Conservation (phyloP, 2,888 invertebrate genomes). For the Polyommatus icarus region DNA sequence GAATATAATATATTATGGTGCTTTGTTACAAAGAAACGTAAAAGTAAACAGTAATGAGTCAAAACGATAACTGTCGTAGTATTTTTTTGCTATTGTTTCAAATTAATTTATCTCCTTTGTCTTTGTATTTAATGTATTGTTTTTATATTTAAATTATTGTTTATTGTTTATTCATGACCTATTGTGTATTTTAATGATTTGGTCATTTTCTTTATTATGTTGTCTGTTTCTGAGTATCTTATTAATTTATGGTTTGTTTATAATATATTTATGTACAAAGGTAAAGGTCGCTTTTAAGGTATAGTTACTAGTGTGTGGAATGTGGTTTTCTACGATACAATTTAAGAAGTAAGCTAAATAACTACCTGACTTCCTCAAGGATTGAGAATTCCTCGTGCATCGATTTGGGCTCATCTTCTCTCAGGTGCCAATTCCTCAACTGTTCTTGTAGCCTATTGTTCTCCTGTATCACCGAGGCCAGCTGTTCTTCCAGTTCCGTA, state of each 20-base stretch:
- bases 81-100: not conserved
- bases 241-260: not conserved
- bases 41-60: not conserved
- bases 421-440: slow-evolving; percentile 81
- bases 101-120: not conserved
- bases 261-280: too few relatives aligned
- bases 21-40: too few relatives aligned
- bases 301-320: too few relatives aligned
- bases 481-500: slow-evolving; percentile 88
- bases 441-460: slow-evolving; percentile 86
- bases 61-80: not conserved
- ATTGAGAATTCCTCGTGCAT: slow-evolving; percentile 91
- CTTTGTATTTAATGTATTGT: not conserved
- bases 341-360: not conserved
- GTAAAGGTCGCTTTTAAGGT: too few relatives aligned
- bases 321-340: not conserved
- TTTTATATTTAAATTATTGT: not conserved
- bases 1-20: too few relatives aligned
- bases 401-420: slow-evolving; percentile 88
- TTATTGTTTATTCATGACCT: not conserved
- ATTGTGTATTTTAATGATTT: not conserved
- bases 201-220: not conserved
- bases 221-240: not conserved
- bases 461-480: slow-evolving; percentile 85
- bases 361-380: slow-evolving; percentile 91